Evolutionary conservation across 2,113 vertebrate species (phyloP), one percentile per base, ranked within the genome.

Genomic region (Panthera uncia): DNA sequence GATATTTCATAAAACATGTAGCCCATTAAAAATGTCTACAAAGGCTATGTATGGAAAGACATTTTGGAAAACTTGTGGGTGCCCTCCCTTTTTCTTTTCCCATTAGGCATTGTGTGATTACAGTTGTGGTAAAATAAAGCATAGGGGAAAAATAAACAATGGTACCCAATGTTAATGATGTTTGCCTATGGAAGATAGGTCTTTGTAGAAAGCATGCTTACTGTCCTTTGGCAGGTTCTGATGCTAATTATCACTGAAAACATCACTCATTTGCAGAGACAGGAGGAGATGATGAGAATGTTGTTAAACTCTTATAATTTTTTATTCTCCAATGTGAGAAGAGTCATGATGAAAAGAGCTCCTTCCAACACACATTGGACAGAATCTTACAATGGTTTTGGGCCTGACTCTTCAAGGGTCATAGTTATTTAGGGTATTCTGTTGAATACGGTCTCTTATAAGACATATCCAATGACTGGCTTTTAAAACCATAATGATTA

Each of bases 401-500:
- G 55, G 14, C 66, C 27, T 68, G 41, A 38, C 23, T 91, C 19
- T 71, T 38, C 33, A 61, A 89, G 66, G 38, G 38, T n/a, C 13
- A 23, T 14, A 13, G 33, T 27, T 63, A 63, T 81, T 85, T 91
- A 71, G 52, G 41, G 45, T 69, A 16, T 45, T 85, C 61, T 66
- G 4, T 29, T 82, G 45, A 38, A 8, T 55, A 38, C 4, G 15
- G 27, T 38, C 6, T 84, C 94, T 95, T 85, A 38, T 45, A 76
- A 85, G 73, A 86, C 21, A 68, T 23, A 84, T 16, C 82, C 29
- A 86, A 4, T 71, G 19, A 29, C 5, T 79, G 23, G 23, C 66
- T 94, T 96, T 92, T 92, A 69, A 88, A 93, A 80, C 55, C 50
- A 84, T 96, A 96, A 69, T 66, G 9, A 31, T 80, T 74, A 80